Evolutionary conservation across 2,888 invertebrate species (phyloP), one percentile per base, ranked within the genome.

Genomic region (Hetaerina titia): DNA sequence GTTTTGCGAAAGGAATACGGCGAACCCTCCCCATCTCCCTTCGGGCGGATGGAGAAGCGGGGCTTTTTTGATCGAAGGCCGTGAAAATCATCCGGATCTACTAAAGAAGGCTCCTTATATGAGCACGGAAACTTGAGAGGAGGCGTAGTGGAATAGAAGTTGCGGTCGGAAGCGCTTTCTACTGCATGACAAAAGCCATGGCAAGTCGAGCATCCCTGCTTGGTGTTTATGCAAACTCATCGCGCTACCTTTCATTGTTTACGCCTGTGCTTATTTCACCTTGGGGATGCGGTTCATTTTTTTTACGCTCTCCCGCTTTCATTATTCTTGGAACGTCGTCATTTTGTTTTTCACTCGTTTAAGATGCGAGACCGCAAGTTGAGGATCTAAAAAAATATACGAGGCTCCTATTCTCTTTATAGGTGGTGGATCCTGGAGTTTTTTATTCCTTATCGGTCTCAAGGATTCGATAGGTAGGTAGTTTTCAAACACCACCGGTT

Each of bases 141-240:
- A 81, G 81, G 81, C 13, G 31, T 31, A 60, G 60, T 15, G 81
- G 81, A 81, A 45, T 31, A 31, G 81, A 25, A 81, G 25, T 81
- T 31, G 81, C 81, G 81, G 81, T 81, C 31, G 81, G 81, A 15
- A 31, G 81, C 25, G 13, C 81, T 81, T 81, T 81, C 81, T 81
- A 81, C 81, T 19, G 81, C 81, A 15, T 81, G 81, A 81, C 81
- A 11, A 81, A 81, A 81, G 81, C 31, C 25, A 22, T 9, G 31
- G 69, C 22, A n/a, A n/a, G 7, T n/a, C 2, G 7, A 15, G 25
- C 13, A 81, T 31, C 81, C 81, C 22, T 69, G 69, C 1, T 81
- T n/a, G n/a, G 11, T 81, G 69, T 69, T 81, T 81, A 81, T 81
- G 81, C 81, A 81, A 81, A 81, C 31, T 81, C 81, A 81, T 81